These are phyloP conservation scores for Cercopithecus neglectus DNA, from an alignment of 2,797 vertebrate species.

Conservation along the genomic window DNA sequence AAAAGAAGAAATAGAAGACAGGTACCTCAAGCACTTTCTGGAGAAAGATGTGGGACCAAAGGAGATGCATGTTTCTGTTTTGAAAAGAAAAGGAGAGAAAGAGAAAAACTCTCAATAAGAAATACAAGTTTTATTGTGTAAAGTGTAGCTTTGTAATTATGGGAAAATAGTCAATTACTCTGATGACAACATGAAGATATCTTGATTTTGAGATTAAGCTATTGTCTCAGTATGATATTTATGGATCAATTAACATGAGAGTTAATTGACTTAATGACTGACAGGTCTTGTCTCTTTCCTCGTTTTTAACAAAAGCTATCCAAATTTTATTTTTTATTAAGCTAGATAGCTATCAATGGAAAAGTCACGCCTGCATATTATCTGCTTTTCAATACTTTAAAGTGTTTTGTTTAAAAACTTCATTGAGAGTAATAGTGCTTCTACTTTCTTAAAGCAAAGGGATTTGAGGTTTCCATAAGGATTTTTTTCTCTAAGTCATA, in stretches of 20 bases:
- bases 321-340: background rate
- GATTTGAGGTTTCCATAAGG: background rate
- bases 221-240: background rate
- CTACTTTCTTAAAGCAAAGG: background rate
- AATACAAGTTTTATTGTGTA: background rate
- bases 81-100: background rate
- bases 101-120: background rate
- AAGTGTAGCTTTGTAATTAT: background rate
- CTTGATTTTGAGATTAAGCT: background rate
- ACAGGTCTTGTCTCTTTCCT: background rate
- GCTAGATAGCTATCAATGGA: background rate
- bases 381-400: background rate
- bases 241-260: background rate
- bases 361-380: background rate
- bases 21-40: background rate
- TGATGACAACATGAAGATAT: background rate
- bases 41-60: background rate
- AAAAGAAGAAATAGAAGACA: background rate
- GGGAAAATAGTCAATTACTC: background rate
- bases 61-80: background rate
- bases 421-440: background rate
- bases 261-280: background rate
- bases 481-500: background rate
- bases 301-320: background rate
- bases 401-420: background rate